Evolutionary conservation across 2,113 vertebrate species (phyloP), one percentile per base, ranked within the genome.

Genomic region (Fregetta grallaria): DNA sequence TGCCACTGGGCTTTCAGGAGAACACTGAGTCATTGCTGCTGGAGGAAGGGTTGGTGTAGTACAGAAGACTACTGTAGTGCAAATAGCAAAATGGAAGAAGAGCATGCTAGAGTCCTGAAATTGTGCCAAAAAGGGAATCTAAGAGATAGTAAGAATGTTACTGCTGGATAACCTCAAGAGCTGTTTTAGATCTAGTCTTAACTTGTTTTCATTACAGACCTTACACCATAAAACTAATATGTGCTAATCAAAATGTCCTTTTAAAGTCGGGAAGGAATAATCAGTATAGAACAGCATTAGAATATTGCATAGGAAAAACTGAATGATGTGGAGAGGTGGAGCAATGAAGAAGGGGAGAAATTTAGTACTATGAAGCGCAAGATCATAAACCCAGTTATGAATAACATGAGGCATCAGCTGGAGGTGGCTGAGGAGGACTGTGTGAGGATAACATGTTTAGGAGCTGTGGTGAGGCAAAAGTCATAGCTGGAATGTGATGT

Each of bases 281-380:
- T 50, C 29, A 47, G 11, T 11, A 4, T 2, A 66, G 50, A 85
- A 40, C 1, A 47, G 12, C 6, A 30, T 67, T 66, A 10, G 2
- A 62, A 42, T 45, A 19, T 4, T 38, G 10, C 15, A 2, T 40
- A 30, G 30, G 40, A 18, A 56, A 59, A 56, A 7, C 0, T 0
- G 47, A 58, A 36, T 36, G 3, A 12, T 38, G 10, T 62, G 34
- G 15, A n/a, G 47, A 32, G 10, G 18, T 75, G 42, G 18, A 67
- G 21, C 3, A 20, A 29, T 10, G 18, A 74, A 75, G 26, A 78
- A 26, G 23, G 23, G 20, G 15, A 63, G 27, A 55, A 71, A 73
- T n/a, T 83, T 17, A 27, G 4, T 50, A 14, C 27, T 52, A 4
- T 0, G 1, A 70, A 65, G 12, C 23, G 19, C 9, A 71, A 52